These are phyloP conservation scores for Lasioglossum zephyrum DNA, from an alignment of 2,888 invertebrate genomes.

Conservation along the genomic window DNA sequence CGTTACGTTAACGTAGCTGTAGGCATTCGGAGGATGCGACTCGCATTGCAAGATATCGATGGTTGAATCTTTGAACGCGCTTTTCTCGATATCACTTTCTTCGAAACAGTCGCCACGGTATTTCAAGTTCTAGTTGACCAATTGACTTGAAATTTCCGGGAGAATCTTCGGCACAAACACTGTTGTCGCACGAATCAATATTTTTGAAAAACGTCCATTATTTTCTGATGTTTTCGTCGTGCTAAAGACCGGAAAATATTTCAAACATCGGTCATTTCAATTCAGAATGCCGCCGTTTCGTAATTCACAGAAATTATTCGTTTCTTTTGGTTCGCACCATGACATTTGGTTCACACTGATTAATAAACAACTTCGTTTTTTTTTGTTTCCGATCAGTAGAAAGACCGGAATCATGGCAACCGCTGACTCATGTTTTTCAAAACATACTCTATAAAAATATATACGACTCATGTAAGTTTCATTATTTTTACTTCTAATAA, in stretches of 20 bases:
- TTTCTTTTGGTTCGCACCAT: not conserved
- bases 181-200: not conserved
- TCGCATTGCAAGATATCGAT: not conserved
- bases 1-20: not conserved
- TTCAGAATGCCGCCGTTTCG: not conserved
- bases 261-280: not conserved
- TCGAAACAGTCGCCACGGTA: not conserved
- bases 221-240: not conserved
- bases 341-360: not conserved
- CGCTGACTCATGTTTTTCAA: not conserved
- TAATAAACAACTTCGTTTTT: not conserved
- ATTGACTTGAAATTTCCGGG: not conserved
- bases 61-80: not conserved
- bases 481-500: not conserved
- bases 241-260: not conserved
- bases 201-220: not conserved
- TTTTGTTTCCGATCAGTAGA: conserved; percentile 2
- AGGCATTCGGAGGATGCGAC: not conserved
- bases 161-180: not conserved
- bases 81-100: not conserved
- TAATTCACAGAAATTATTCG: not conserved
- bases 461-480: conserved; percentile 1
- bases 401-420: conserved; percentile 5
- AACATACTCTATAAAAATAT: not conserved
- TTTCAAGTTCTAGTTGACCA: not conserved